Percentiles rank a stretch among this genome's conserved stretches.
These are phyloP conservation scores for Caenorhabditis sp. DNA, from an alignment of 2,888 invertebrate genomes.

Conservation along the genomic window DNA sequence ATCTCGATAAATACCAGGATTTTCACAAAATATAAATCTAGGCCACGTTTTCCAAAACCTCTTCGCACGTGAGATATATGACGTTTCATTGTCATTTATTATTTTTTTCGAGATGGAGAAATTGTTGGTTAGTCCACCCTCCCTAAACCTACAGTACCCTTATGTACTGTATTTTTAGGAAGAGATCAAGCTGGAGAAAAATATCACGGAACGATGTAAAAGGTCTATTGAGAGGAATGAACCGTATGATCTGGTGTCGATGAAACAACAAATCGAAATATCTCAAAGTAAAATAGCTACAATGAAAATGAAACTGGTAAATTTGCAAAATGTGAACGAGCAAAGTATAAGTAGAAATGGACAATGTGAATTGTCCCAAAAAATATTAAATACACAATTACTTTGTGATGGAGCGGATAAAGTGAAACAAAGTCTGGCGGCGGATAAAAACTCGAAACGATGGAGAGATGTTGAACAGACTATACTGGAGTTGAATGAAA, in stretches of 20 bases:
- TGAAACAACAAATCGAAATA: slow-evolving; percentile 32
- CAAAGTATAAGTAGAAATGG: not conserved
- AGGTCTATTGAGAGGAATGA: slow-evolving; percentile 26
- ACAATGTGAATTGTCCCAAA: slow-evolving; percentile 10
- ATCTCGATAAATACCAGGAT: too few relatives aligned
- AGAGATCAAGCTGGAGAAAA: slow-evolving; percentile 25
- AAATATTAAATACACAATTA: slow-evolving; percentile 18
- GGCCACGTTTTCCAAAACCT: too few relatives aligned
- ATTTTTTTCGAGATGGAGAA: too few relatives aligned
- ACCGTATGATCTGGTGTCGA: slow-evolving; percentile 27
- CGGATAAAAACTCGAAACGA: slow-evolving; percentile 15
- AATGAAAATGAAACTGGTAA: slow-evolving; percentile 17
- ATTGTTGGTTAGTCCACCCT: too few relatives aligned
- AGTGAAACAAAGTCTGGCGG: slow-evolving; percentile 20
- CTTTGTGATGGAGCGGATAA: slow-evolving; percentile 27
- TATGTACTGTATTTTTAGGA: slow-evolving; percentile 13
- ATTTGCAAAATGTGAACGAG: not conserved
- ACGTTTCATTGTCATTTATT: too few relatives aligned
- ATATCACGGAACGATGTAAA: slow-evolving; percentile 34
- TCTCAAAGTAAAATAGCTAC: slow-evolving; percentile 24
- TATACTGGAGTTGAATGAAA: slow-evolving; percentile 29
- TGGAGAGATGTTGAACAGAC: slow-evolving; percentile 28
- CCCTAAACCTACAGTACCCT: too few relatives aligned
- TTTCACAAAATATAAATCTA: too few relatives aligned
- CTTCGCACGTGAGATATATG: too few relatives aligned